Evolutionary conservation across 37 sponge, comb jelly and placozoan genomes (phyloP).

Genomic region (Geodia barretti): DNA sequence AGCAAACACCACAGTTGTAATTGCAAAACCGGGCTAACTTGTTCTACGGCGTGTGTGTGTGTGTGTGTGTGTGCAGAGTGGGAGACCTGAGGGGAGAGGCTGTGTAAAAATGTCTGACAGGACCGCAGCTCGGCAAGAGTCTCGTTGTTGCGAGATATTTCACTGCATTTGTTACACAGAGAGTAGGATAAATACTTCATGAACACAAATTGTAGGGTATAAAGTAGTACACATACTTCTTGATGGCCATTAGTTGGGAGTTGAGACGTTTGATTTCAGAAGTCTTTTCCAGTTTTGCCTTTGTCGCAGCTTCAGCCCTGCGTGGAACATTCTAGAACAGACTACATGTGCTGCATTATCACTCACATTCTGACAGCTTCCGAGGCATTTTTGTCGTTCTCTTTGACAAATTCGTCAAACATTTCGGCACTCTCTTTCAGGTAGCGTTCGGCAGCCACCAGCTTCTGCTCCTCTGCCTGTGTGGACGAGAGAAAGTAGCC

Average conservation of each 20-base stretch:
- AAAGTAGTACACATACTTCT: conserved; percentile 49
- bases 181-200: neutral
- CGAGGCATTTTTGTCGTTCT: conserved; percentile 94
- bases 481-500: neutral
- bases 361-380: conserved; percentile 90
- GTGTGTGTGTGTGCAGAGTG: too few relatives aligned
- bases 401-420: conserved; percentile 97
- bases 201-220: neutral
- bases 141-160: conserved; percentile 92
- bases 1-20: too few relatives aligned
- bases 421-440: conserved; percentile 92
- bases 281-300: conserved; percentile 91
- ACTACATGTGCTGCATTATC: neutral
- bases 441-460: conserved; percentile 89
- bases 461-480: conserved; percentile 89
- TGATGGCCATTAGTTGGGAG: conserved; percentile 79
- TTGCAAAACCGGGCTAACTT: too few relatives aligned
- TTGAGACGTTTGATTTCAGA: conserved; percentile 91
- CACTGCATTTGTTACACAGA: conserved; percentile 57
- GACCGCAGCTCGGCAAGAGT: conserved; percentile 73
- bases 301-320: conserved; percentile 91
- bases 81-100: conserved; percentile 74
- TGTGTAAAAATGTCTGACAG: conserved; percentile 79
- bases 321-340: neutral
- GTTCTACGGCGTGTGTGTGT: too few relatives aligned